Evolutionary conservation across 2,888 invertebrate species (phyloP), one percentile per base, ranked within the genome.

Genomic region (Tigriopus californicus): DNA sequence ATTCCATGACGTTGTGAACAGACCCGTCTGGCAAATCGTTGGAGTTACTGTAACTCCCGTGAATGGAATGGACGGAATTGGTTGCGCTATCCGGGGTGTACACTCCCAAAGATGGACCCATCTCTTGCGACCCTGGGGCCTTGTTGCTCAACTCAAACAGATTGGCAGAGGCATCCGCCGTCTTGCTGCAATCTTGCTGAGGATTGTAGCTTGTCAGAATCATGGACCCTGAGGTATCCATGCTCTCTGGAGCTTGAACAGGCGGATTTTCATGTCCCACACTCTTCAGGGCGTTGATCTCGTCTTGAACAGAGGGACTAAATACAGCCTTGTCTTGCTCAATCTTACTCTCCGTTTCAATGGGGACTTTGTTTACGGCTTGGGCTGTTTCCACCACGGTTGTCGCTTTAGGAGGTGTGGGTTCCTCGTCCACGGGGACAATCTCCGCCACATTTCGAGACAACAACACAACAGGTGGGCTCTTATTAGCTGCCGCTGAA

Each of bases 1-100:
- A 89, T 69, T 90, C 90, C 63, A 91, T 73, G 0, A 85, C 87
- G 61, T 89, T 71, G 68, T 86, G 85, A 61, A 81, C 80, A 1
- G 87, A 86, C 69, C 87, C 89, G 62, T 33, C 33, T 3, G 33
- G 33, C 33, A 33, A 33, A 8, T 89, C 71, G 65, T 89, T 87
- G 66, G 85, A 85, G 60, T 84, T 82, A 0, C 79, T 77, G 66
- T 85, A 85, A 25, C 61, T 66, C 65, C 66, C 80, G 67, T 81
- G 80, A 65, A 89, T 77, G 57, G 85, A 82, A 63, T 85, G 84
- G 10, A 86, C 84, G 0, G 84, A 83, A 68, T 85, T 87, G 42
- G 83, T 82, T 0, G 85, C 82, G 0, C 87, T 82, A 66, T 87
- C 87, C 0, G 87, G 83, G 0, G 85, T 87, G 67, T 88, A 89